Base-by-base conservation (phyloP, 2,797 vertebrate species). In the Lepus oiostolus region DNA sequence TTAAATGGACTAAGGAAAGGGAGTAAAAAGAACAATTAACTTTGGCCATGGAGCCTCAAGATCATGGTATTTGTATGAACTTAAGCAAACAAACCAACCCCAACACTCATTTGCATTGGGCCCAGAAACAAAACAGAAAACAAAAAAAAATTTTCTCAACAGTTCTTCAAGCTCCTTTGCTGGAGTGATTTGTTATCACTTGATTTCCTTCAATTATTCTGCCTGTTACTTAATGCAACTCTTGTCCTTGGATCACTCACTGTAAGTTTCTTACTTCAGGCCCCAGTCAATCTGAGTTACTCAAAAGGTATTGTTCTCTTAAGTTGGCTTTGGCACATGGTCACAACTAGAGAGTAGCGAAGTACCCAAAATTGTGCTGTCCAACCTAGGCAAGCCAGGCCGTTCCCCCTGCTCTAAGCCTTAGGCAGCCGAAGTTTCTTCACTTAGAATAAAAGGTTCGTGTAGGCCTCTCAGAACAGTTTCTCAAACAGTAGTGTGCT, bases 81-180 rank as follows among this genome's bases (percentile, higher is more conserved):
- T 47, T 47, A 47, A 47, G 9, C 42, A 47, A 9, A 47, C 42
- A 47, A 47, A 47, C 42, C 42, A 47, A 47, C 42, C 42, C 42
- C 42, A 47, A 47, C 42, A 47, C 32, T 75, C 58, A 38, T 65
- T 81, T 67, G 63, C 77, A 71, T 6, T 84, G 62, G 21, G 24
- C 58, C 63, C 42, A 35, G 72, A 94, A 93, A 91, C 54, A 71
- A 94, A 96, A 42, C 14, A 82, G 7, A 58, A 71, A 93, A 70
- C 35, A 77, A 47, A n/a, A 35, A 54, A 76, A 76, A 42, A 7
- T 26, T 80, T 80, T 32, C 68, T 90, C 68, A 38, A 0, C 3
- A 6, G 5, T 62, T 65, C 50, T 32, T 95, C 38, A 28, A 11
- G 30, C 42, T 38, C 76, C 76, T 52, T 84, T 50, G 62, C 67